A percentile compares a stretch with the other conserved stretches of the same genome.
These are phyloP conservation scores for Mesocricetus auratus DNA, from an alignment of 2,113 vertebrate genomes.

Conservation along the genomic window DNA sequence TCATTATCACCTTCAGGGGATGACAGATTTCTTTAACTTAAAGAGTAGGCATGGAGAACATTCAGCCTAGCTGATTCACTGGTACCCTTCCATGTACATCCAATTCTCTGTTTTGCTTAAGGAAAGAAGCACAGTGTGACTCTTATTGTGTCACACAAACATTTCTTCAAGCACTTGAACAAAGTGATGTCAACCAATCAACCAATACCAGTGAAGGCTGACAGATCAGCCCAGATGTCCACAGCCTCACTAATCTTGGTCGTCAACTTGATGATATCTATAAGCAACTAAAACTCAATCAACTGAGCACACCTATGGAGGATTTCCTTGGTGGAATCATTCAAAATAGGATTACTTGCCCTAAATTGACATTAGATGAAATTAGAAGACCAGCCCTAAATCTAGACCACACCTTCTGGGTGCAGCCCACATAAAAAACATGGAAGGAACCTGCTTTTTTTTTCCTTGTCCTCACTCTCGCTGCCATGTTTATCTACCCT, in stretches of 20 bases:
- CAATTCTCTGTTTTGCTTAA: not conserved
- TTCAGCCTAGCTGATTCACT: not conserved
- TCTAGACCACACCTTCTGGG: not conserved
- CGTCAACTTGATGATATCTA: not conserved
- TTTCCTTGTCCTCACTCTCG: not conserved
- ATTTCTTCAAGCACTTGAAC: not conserved
- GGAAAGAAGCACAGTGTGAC: not conserved
- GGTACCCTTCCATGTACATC: not conserved
- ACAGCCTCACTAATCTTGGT: not conserved
- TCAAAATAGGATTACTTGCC: not conserved
- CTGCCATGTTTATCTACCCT: not conserved
- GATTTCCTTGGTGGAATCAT: not conserved
- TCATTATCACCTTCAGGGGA: not conserved
- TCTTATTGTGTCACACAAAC: not conserved
- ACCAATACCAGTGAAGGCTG: not conserved
- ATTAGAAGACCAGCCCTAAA: not conserved
- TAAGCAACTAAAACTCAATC: not conserved
- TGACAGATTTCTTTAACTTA: not conserved
- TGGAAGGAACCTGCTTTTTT: not conserved
- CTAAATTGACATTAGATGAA: not conserved
- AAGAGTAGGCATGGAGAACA: not conserved
- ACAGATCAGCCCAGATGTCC: not conserved
- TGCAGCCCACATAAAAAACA: not conserved
- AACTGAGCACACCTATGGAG: not conserved
- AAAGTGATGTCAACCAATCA: not conserved